Percentiles rank a stretch among this genome's conserved stretches.
phyloP scores from a whole-genome alignment of 2,797 vertebrate species.

The Rachycentron canadum region DNA sequence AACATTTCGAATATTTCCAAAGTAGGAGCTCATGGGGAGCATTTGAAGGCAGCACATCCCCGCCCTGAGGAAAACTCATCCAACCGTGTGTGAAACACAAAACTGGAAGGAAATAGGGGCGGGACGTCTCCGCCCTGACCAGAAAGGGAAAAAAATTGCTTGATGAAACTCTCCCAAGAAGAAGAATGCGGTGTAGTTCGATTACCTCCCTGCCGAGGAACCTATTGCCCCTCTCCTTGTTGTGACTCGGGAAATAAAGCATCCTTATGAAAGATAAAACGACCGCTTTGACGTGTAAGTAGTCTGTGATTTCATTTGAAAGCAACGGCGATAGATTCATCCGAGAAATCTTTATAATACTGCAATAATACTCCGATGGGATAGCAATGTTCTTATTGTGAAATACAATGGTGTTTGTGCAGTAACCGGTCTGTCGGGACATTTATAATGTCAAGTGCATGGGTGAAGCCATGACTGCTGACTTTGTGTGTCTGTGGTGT shows the following conservation, averaged over 20 bases:
- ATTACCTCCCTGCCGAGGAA: constrained; percentile 61
- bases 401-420: accelerated
- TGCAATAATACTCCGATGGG: background rate
- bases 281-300: constrained; percentile 83
- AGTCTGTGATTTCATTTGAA: constrained; percentile 8
- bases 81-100: constrained; percentile 50
- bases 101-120: constrained; percentile 74
- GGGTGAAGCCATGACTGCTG: background rate
- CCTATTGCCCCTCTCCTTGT: constrained; percentile 6
- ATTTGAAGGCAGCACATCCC: constrained; percentile 43
- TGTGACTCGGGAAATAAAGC: constrained; percentile 54
- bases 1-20: background rate
- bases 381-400: background rate
- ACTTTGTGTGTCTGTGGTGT: background rate
- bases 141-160: constrained; percentile 26
- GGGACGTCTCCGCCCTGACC: constrained; percentile 76
- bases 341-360: too few relatives aligned
- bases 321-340: background rate
- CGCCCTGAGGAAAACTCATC: constrained; percentile 56
- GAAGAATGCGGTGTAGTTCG: constrained; percentile 68
- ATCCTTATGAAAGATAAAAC: constrained; percentile 86
- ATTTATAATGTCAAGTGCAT: too few relatives aligned
- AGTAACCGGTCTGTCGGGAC: background rate
- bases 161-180: constrained; percentile 59
- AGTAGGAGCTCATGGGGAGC: constrained; percentile 5